Base-by-base conservation (phyloP, 1,140 invertebrate species). In the Drosophila varians region DNA sequence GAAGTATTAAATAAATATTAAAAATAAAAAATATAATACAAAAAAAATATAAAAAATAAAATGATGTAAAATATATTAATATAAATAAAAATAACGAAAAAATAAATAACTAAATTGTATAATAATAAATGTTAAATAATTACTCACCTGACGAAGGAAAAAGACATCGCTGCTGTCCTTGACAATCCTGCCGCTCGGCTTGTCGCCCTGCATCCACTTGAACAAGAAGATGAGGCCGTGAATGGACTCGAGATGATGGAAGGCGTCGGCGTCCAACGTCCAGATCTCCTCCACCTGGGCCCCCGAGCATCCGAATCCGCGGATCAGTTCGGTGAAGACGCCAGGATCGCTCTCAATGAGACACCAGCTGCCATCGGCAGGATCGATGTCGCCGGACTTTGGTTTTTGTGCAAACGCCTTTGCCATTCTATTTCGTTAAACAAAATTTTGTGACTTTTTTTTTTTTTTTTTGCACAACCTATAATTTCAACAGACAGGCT, bases 281-380 rank as follows among this genome's bases (percentile, higher is more conserved):
- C 98, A 99, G 77, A 99, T 92, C 93, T 99, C 99, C 94, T 99
- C 99, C 0, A 99, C 98, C 92, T 99, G 97, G 25, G 97, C 94
- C 40, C 98, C 98, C 89, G 94, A 94, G n/a, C 96, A 96, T 71
- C 96, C 98, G 92, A 99, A 99, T 92, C 97, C 97, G 78, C 94
- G 94, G 40, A 99, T 99, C 53, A 99, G 93, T 92, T 99, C 98
- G 0, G 98, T 99, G 91, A 99, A 99, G 55, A 99, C 98, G 8
- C 98, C 98, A 7, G 99, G 99, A 94, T 99, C 99, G 92, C 97
- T 99, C 92, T 99, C 99, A 90, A 99, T 99, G 42, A 99, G 93
- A 94, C 99, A 99, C 99, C 99, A 99, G 92, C 99, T 97, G 61
- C 97, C 98, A 68, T 45, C 34, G 8, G n/a, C 34, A 4, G 34